Conservation (phyloP, 2,113 vertebrate genomes). For the Coryphaenoides rupestris region DNA sequence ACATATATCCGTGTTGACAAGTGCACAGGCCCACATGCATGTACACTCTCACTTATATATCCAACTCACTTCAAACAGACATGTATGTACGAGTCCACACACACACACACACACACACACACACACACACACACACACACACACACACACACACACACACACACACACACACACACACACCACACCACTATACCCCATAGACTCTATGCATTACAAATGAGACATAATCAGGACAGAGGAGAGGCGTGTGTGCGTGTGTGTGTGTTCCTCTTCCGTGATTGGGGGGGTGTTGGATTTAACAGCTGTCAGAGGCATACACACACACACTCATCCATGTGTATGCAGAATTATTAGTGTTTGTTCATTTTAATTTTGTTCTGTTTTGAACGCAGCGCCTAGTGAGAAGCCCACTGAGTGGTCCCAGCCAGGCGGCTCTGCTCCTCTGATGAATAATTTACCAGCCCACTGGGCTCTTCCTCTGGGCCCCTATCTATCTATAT, state of each 20-base stretch:
- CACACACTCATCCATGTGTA: not conserved
- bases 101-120: conserved; percentile 7
- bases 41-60: not conserved
- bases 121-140: conserved; percentile 12
- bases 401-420: conserved; percentile 24
- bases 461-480: conserved; percentile 17
- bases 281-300: conserved; percentile 48
- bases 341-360: conserved; percentile 47
- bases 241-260: conserved; percentile 8
- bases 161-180: conserved; percentile 8
- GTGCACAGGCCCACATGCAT: too few relatives aligned
- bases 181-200: conserved; percentile 25
- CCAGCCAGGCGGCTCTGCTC: conserved; percentile 7
- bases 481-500: conserved; percentile 1
- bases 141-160: conserved; percentile 7
- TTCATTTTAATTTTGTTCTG: conserved; percentile 43
- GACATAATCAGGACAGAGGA: conserved; percentile 58
- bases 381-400: conserved; percentile 24
- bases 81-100: not conserved
- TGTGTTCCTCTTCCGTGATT: not conserved
- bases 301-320: conserved; percentile 18
- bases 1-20: too few relatives aligned
- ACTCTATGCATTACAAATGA: conserved; percentile 43
- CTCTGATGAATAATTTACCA: conserved; percentile 53
- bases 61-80: not conserved